Evolutionary conservation across 1,140 invertebrate genomes (phyloP).

Genomic region (Zophobas morio): DNA sequence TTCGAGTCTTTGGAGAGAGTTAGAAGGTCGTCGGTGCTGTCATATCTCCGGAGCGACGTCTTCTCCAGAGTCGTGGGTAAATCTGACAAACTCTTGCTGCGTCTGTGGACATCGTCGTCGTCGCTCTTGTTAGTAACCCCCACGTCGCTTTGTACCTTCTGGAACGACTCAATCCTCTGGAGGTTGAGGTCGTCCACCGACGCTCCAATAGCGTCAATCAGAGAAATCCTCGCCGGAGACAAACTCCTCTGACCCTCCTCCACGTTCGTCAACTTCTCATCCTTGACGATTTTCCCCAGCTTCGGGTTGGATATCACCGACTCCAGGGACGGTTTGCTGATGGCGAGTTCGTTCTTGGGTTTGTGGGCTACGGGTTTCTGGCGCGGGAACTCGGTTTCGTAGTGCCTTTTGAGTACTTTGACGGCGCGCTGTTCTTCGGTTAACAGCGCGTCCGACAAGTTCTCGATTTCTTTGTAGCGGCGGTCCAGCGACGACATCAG

Average conservation of each 20-base stretch:
- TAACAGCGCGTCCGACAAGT: slow-evolving; percentile 56
- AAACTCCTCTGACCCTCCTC: neutral
- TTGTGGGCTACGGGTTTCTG: slow-evolving; percentile 59
- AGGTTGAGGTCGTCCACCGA: too few species aligned
- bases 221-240: neutral
- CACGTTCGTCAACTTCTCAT: slow-evolving; percentile 48
- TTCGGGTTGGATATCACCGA: slow-evolving; percentile 62
- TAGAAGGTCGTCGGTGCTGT: slow-evolving; percentile 24
- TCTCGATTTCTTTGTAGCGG: slow-evolving; percentile 59
- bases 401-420: slow-evolving; percentile 60
- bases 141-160: too few species aligned
- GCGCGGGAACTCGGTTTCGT: slow-evolving; percentile 56
- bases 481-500: slow-evolving; percentile 7
- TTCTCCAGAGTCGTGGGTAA: neutral
- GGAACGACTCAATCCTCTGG: too few species aligned
- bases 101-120: neutral
- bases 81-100: neutral
- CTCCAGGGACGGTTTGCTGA: slow-evolving; percentile 62
- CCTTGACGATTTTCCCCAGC: slow-evolving; percentile 55
- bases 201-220: too few species aligned
- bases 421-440: slow-evolving; percentile 60
- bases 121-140: too few species aligned
- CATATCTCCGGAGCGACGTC: slow-evolving; percentile 9
- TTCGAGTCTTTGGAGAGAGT: neutral
- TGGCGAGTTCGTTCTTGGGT: slow-evolving; percentile 60